Base-by-base conservation (phyloP, 2,888 invertebrate genomes). In the Liodrosophila aerea region DNA sequence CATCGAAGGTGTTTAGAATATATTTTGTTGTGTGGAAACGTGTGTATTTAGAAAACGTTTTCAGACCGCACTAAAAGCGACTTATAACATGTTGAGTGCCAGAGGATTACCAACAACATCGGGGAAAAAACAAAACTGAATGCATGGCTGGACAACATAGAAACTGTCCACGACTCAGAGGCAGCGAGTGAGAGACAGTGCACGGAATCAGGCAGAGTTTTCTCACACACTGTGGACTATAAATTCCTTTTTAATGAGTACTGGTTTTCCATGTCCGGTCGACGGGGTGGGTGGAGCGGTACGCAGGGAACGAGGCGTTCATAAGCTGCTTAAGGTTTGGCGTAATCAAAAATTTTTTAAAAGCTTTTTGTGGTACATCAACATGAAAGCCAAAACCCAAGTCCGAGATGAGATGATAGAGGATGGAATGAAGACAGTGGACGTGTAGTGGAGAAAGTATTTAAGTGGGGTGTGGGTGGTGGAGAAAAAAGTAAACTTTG, bases 321-420 rank as follows among this genome's bases (percentile, higher is more conserved):
- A 67, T 85, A 85, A 85, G 87, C 85, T 69, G 85, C 86, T 87
- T 85, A 86, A 77, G 87, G 85, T 86, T 83, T 83, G 78, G 78
- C 81, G 74, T 78, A 84, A 86, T 86, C 86, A 86, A 84, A 82
- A 84, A 76, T 71, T 72, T 72, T 83, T 85, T 83, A 86, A 83
- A 86, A 84, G 85, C 83, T 76, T 84, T 85, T 69, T 74, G 72
- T 74, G 81, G 84, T 83, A 78, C 80, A 78, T 84, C 78, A 81
- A 67, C 74, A 65, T 64, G 85, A 73, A 63, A 68, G 77, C 64
- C 71, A 64, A 59, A 64, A 58, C 39, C 50, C 33, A 45, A 49
- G 44, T 41, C 52, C 51, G 54, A 57, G 39, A 57, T 43, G 61
- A 34, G 53, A 30, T 33, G 54, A 49, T 31, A 49, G 13, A 41